Conservation (phyloP, 2,888 invertebrate genomes). For the Acronicta aceris region DNA sequence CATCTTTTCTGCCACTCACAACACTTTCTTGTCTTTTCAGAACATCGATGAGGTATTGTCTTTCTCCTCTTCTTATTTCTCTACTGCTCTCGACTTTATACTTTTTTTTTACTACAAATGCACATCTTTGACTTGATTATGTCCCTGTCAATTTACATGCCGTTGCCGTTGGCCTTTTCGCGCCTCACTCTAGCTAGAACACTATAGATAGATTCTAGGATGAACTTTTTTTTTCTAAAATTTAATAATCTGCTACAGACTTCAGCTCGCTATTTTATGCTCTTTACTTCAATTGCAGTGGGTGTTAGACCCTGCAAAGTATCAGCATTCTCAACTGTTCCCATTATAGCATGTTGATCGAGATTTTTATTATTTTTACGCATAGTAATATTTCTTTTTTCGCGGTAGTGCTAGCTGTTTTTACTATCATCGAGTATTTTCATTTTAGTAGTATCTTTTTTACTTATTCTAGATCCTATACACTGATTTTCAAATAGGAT, state of each 20-base stretch:
- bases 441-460: conserved; percentile 20
- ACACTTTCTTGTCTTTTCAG: conserved; percentile 90
- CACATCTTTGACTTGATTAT: conserved; percentile 67
- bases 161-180: conserved; percentile 60
- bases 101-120: conserved; percentile 71
- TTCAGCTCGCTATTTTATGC: conserved; percentile 48
- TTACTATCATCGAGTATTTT: conserved; percentile 16
- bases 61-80: conserved; percentile 78
- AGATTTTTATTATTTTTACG: conserved; percentile 27
- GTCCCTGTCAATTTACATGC: conserved; percentile 57
- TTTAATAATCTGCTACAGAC: conserved; percentile 54
- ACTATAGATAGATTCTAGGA: conserved; percentile 60
- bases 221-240: conserved; percentile 47
- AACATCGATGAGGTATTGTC: conserved; percentile 90
- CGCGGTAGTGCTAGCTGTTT: conserved; percentile 37
- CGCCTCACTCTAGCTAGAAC: conserved; percentile 60
- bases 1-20: conserved; percentile 78
- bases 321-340: conserved; percentile 32
- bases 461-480: conserved; percentile 1
- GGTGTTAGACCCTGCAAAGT: conserved; percentile 46
- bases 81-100: conserved; percentile 76
- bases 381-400: conserved; percentile 20
- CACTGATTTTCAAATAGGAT: conserved; percentile 9
- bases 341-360: conserved; percentile 46
- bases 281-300: conserved; percentile 43